Percentiles rank a stretch among this genome's conserved stretches.
Conservation (phyloP, 2,113 vertebrate genomes). For the Mola mola region DNA sequence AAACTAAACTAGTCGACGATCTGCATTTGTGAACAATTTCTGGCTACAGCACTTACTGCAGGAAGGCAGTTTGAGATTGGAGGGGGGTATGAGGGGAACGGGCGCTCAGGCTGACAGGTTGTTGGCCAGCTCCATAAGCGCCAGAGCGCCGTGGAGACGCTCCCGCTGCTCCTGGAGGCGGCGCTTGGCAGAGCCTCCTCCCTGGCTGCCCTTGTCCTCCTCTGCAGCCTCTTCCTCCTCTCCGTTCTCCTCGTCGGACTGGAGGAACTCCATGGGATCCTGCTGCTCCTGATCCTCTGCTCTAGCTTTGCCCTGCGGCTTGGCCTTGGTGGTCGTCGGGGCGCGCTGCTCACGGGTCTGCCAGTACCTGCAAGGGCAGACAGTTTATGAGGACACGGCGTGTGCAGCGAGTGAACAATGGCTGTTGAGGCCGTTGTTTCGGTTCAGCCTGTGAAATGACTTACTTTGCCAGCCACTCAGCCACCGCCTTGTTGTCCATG, state of each 20-base stretch:
- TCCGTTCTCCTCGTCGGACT: conserved; percentile 92
- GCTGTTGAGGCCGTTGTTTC: not conserved
- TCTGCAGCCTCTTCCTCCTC: conserved; percentile 86
- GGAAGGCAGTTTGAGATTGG: conserved; percentile 56
- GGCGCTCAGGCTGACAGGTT: conserved; percentile 87
- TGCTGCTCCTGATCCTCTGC: conserved; percentile 93
- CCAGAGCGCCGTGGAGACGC: conserved; percentile 93
- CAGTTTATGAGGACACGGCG: not conserved
- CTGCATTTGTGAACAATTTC: conserved; percentile 45
- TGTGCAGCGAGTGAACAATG: too few species aligned
- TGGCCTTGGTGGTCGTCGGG: conserved; percentile 85
- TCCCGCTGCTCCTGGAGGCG: conserved; percentile 95
- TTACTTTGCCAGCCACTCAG: conserved; percentile 97
- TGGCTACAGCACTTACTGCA: conserved; percentile 64
- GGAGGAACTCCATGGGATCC: conserved; percentile 93
- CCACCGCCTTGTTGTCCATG: conserved; percentile 94
- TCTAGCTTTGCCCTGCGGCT: conserved; percentile 83
- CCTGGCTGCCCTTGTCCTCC: conserved; percentile 77
- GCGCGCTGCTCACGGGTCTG: conserved; percentile 90
- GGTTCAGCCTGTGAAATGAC: not conserved
- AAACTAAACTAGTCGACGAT: conserved; percentile 61
- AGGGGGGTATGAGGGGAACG: conserved; percentile 34
- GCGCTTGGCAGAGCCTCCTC: conserved; percentile 82
- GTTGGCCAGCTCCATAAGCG: conserved; percentile 97
- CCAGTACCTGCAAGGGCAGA: conserved; percentile 87